Evolutionary conservation across 2,888 invertebrate genomes (phyloP).

Genomic region (Perdita meconis): DNA sequence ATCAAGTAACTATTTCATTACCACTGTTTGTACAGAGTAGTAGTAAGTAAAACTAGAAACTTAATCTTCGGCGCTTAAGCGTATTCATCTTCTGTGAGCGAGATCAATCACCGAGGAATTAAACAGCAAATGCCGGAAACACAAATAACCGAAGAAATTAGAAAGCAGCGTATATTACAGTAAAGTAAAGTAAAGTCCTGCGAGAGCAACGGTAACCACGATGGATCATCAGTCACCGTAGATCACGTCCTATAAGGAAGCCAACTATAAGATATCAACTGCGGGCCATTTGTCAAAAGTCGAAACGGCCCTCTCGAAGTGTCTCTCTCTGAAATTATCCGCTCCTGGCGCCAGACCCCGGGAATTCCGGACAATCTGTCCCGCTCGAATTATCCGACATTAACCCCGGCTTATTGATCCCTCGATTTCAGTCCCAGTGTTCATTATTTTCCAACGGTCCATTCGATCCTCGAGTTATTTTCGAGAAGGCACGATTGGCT

Average conservation of each 20-base stretch:
- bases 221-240: conserved; percentile 76
- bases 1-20: too few species aligned
- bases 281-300: conserved; percentile 78
- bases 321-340: conserved; percentile 66
- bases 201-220: conserved; percentile 62
- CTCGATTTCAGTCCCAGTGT: conserved; percentile 38
- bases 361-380: conserved; percentile 70
- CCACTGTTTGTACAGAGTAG: too few species aligned
- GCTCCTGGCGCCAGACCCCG: conserved; percentile 55
- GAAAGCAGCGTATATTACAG: conserved; percentile 53
- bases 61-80: background rate
- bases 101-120: conserved; percentile 21
- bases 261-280: conserved; percentile 72
- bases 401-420: conserved; percentile 69
- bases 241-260: conserved; percentile 70
- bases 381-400: conserved; percentile 71
- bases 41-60: background rate
- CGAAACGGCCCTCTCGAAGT: conserved; percentile 71
- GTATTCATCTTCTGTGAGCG: background rate
- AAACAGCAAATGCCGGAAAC: conserved; percentile 29
- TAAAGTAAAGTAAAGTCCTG: conserved; percentile 65
- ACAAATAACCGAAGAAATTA: conserved; percentile 53
- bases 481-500: conserved; percentile 20
- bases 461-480: conserved; percentile 44
- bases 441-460: conserved; percentile 41